phyloP scores from a whole-genome alignment of 2,888 invertebrate species.

The Orchesellides sinensis region DNA sequence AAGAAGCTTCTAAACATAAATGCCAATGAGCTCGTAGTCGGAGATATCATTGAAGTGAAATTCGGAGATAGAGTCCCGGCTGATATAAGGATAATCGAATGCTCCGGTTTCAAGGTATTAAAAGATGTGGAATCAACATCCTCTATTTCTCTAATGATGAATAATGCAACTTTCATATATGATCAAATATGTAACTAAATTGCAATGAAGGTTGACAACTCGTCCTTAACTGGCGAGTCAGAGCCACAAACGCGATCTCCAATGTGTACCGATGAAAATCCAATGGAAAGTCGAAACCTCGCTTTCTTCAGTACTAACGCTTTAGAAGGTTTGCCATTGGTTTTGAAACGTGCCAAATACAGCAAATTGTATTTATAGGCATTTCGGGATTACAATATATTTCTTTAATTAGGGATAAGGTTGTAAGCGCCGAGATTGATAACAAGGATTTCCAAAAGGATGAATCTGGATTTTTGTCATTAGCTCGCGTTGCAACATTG shows the following conservation, averaged over 20 bases:
- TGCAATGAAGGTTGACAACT: slow-evolving; percentile 77
- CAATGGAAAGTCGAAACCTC: slow-evolving; percentile 77
- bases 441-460: slow-evolving; percentile 75
- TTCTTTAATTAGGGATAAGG: too few species aligned
- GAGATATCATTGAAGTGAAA: slow-evolving; percentile 81
- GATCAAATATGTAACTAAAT: too few species aligned
- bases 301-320: slow-evolving; percentile 77
- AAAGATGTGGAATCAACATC: slow-evolving; percentile 73
- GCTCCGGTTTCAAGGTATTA: slow-evolving; percentile 80
- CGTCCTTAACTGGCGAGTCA: slow-evolving; percentile 77
- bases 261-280: slow-evolving; percentile 77
- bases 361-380: too few species aligned
- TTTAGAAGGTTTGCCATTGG: slow-evolving; percentile 77
- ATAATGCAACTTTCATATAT: too few species aligned
- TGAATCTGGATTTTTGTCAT: slow-evolving; percentile 77
- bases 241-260: slow-evolving; percentile 76
- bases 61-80: slow-evolving; percentile 82
- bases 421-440: slow-evolving; percentile 25
- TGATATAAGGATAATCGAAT: slow-evolving; percentile 80
- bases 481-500: slow-evolving; percentile 82
- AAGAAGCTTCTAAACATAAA: slow-evolving; percentile 56
- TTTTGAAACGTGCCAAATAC: too few species aligned
- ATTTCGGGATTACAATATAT: too few species aligned
- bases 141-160: too few species aligned
- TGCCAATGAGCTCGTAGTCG: slow-evolving; percentile 74